Evolutionary conservation across 1,140 invertebrate species (phyloP).

Genomic region (Drosophila auraria): DNA sequence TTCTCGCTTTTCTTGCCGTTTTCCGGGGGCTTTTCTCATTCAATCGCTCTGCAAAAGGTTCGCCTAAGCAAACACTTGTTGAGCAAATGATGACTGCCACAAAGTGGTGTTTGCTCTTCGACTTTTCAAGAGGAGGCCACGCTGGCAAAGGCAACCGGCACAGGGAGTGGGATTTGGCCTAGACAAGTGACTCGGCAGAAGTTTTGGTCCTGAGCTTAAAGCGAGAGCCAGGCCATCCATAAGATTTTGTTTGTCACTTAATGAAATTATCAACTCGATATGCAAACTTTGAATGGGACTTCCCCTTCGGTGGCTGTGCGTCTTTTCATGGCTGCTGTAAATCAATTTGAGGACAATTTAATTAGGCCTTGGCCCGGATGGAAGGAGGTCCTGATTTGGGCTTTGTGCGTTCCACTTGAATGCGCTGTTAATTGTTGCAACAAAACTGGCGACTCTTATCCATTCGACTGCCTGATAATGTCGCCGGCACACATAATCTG

Average conservation of each 20-base stretch:
- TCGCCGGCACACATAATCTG: conserved; percentile 37
- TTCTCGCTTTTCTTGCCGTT: background rate
- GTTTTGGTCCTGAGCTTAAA: conserved; percentile 37
- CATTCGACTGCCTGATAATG: conserved; percentile 44
- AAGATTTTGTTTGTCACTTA: conserved; percentile 72
- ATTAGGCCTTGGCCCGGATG: conserved; percentile 49
- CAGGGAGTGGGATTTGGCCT: conserved; percentile 6
- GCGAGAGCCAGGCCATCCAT: conserved; percentile 2
- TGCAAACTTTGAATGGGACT: conserved; percentile 57
- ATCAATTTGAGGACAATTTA: conserved; percentile 74
- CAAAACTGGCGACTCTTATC: conserved; percentile 48
- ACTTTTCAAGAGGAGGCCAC: conserved; percentile 23
- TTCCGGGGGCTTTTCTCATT: conserved; percentile 34
- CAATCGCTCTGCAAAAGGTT: conserved; percentile 66
- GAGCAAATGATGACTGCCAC: conserved; percentile 78
- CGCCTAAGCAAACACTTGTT: conserved; percentile 77
- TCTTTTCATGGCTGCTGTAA: conserved; percentile 49
- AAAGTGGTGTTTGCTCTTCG: conserved; percentile 76
- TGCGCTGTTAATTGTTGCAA: conserved; percentile 73
- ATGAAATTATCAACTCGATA: conserved; percentile 78
- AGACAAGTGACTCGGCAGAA: conserved; percentile 56
- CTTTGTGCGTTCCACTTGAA: conserved; percentile 70
- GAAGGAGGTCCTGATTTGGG: conserved; percentile 54
- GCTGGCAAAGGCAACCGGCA: no score
- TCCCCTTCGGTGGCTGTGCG: conserved; percentile 13